A percentile compares a stretch with the other conserved stretches of the same genome.
Evolutionary conservation across 1,140 invertebrate species (phyloP).

Genomic region (Orius insidiosus): DNA sequence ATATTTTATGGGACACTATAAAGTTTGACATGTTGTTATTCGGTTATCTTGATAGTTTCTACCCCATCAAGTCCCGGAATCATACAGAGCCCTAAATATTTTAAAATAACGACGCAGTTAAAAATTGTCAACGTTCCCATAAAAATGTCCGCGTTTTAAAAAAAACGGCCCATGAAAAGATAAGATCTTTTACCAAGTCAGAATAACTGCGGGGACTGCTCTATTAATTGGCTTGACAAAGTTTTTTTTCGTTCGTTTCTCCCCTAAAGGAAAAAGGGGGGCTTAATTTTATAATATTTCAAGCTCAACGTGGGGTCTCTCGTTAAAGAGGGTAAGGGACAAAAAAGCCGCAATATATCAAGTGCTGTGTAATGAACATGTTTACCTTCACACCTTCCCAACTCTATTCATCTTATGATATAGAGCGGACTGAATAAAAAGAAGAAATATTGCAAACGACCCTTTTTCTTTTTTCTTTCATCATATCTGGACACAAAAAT

Average conservation of each 20-base stretch:
- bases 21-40: no score
- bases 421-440: no score
- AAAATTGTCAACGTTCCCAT: constrained; percentile 9
- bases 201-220: constrained; percentile 3
- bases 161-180: constrained; percentile 6
- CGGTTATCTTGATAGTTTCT: no score
- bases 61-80: no score
- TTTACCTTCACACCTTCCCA: constrained; percentile 9
- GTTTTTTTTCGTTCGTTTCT: constrained; percentile 8
- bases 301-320: constrained; percentile 7
- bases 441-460: no score
- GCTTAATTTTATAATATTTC: constrained; percentile 11
- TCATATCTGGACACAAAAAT: no score
- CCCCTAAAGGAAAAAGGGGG: not conserved
- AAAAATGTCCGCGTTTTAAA: constrained; percentile 6
- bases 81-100: no score
- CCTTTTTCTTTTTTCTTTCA: no score
- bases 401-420: constrained; percentile 9
- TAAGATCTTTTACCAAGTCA: constrained; percentile 4
- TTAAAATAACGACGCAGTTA: not conserved
- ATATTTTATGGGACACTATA: no score
- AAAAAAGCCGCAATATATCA: constrained; percentile 7
- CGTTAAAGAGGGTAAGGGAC: constrained; percentile 4
- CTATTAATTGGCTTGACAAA: constrained; percentile 11
- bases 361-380: constrained; percentile 8